Evolutionary conservation across 2,113 vertebrate species (phyloP).

Genomic region (Microtus montanus): DNA sequence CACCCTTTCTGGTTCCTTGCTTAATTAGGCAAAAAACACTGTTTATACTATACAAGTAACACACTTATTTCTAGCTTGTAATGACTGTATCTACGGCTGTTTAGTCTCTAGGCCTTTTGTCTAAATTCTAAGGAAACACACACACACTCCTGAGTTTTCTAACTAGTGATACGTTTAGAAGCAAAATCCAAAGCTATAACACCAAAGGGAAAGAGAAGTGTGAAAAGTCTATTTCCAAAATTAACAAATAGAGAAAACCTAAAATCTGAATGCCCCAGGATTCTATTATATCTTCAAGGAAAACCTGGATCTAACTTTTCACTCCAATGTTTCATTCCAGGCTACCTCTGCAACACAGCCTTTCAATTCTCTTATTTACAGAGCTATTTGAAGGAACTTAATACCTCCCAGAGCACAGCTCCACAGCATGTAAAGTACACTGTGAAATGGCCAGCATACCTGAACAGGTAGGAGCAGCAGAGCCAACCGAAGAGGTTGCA

Average conservation of each 20-base stretch:
- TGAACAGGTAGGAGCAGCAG: background rate
- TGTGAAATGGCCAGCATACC: background rate
- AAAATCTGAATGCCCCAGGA: constrained; percentile 5
- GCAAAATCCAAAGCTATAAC: constrained; percentile 47
- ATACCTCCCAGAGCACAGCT: constrained; percentile 22
- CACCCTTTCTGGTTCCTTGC: background rate
- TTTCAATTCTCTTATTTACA: constrained; percentile 65
- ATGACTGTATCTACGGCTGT: background rate
- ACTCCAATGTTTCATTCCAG: constrained; percentile 43
- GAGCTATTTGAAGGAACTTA: constrained; percentile 48
- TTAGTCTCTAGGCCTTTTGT: constrained; percentile 22
- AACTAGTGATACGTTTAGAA: background rate
- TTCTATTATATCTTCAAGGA: constrained; percentile 49
- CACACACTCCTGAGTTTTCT: constrained; percentile 7
- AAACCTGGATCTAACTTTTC: constrained; percentile 58
- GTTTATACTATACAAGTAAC: constrained; percentile 2
- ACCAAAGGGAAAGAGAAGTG: constrained; percentile 30
- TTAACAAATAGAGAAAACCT: constrained; percentile 69
- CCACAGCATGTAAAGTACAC: background rate
- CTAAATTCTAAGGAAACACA: constrained; percentile 41
- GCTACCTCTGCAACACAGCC: constrained; percentile 23
- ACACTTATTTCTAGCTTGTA: constrained; percentile 15
- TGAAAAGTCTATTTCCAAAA: constrained; percentile 65
- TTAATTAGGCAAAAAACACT: background rate
- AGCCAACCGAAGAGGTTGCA: background rate